A percentile compares a stretch with the other conserved stretches of the same genome.
These are phyloP conservation scores for Megalonaias nervosa DNA, from an alignment of 1,140 invertebrate genomes.

Conservation along the genomic window DNA sequence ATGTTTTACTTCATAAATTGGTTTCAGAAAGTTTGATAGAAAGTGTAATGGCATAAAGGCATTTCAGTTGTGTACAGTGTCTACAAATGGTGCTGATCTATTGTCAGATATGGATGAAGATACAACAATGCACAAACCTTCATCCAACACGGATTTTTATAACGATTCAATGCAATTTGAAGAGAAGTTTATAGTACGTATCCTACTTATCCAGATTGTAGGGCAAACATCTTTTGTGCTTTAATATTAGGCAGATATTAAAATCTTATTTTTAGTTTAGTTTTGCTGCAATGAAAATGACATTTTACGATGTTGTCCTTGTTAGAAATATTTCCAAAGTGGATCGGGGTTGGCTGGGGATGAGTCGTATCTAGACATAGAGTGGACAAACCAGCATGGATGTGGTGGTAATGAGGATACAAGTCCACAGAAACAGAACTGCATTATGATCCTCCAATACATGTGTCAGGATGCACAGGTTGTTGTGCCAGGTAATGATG, in stretches of 20 bases:
- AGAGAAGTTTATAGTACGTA: background rate
- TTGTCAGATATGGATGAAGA: background rate
- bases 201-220: too few species aligned
- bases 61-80: background rate
- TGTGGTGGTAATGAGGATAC: constrained; percentile 67
- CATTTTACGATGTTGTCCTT: background rate
- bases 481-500: constrained; percentile 39
- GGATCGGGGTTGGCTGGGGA: constrained; percentile 39
- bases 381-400: constrained; percentile 72
- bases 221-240: too few species aligned
- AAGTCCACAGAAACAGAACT: constrained; percentile 68
- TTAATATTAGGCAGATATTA: too few species aligned
- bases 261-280: too few species aligned
- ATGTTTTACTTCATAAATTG: background rate
- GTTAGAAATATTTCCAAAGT: constrained; percentile 71
- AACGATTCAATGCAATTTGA: too few species aligned
- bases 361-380: constrained; percentile 58
- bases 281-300: too few species aligned
- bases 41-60: too few species aligned
- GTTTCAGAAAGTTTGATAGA: background rate
- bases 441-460: constrained; percentile 68
- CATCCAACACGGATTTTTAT: background rate
- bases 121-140: background rate
- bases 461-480: constrained; percentile 67
- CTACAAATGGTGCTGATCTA: background rate